Conservation (phyloP, 2,888 invertebrate genomes). For the Erebia epiphron region DNA sequence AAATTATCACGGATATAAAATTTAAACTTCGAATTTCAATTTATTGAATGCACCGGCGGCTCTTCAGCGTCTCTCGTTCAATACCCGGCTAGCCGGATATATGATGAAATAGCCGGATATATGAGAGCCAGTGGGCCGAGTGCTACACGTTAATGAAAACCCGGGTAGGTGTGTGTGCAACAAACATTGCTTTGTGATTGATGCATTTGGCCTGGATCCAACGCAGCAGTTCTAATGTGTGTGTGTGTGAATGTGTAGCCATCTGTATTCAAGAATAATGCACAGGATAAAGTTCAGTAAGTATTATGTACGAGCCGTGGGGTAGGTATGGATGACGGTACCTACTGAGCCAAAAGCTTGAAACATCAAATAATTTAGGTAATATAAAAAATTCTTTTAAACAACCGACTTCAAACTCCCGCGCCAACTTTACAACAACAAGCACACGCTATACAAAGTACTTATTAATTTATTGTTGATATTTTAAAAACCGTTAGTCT, state of each 20-base stretch:
- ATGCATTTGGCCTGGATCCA: conserved; percentile 25
- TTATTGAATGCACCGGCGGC: background rate
- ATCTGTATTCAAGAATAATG: background rate
- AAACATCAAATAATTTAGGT: too few species aligned
- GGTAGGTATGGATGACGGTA: too few species aligned
- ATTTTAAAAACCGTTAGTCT: too few species aligned
- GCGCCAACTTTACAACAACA: too few species aligned
- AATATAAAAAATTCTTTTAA: too few species aligned
- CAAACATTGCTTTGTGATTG: conserved; percentile 18
- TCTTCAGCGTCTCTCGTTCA: background rate
- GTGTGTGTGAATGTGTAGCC: background rate
- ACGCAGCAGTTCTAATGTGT: background rate
- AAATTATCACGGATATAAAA: background rate
- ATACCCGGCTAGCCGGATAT: background rate
- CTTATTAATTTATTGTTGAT: too few species aligned
- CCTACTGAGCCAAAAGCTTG: too few species aligned
- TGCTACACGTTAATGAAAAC: conserved; percentile 2
- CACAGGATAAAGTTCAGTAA: too few species aligned
- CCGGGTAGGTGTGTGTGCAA: conserved; percentile 7
- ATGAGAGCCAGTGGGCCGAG: background rate
- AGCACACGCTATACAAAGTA: too few species aligned
- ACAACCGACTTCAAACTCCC: too few species aligned
- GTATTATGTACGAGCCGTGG: too few species aligned
- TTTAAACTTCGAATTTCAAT: background rate
- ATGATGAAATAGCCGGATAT: conserved; percentile 4